Evolutionary conservation across 1,140 invertebrate genomes (phyloP).

Genomic region (Bombus sibiricus): DNA sequence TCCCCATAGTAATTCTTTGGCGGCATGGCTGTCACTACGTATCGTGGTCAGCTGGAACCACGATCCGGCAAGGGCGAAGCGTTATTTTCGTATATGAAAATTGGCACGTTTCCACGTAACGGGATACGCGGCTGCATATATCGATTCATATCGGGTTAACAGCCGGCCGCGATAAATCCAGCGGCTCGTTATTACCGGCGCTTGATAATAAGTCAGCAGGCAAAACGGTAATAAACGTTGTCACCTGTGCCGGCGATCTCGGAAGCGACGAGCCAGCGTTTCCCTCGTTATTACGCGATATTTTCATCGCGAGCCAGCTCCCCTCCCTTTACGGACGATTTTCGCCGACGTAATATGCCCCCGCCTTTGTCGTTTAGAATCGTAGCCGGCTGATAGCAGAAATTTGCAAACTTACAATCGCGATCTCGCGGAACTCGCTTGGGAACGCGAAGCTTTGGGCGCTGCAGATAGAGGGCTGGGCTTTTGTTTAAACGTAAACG

Average conservation of each 20-base stretch:
- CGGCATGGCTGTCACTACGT: background rate
- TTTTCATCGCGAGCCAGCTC: conserved; percentile 12
- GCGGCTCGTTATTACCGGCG: conserved; percentile 32
- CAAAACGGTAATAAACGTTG: conserved; percentile 49
- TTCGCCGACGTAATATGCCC: background rate
- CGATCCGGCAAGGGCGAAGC: background rate
- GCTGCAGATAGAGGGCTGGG: too few species aligned
- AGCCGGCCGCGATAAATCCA: conserved; percentile 45
- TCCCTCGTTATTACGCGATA: conserved; percentile 37
- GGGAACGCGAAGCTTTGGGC: too few species aligned
- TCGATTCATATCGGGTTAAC: conserved; percentile 51
- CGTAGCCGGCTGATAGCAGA: background rate
- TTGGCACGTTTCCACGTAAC: conserved; percentile 34
- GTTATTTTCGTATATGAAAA: conserved; percentile 35
- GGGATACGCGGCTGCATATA: conserved; percentile 3
- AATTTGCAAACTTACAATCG: background rate
- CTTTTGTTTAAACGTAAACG: too few species aligned
- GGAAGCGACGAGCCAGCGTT: conserved; percentile 24
- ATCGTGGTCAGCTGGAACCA: conserved; percentile 4
- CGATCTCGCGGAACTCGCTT: background rate
- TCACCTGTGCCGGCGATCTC: conserved; percentile 22
- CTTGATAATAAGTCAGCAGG: conserved; percentile 39
- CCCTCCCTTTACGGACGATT: too few species aligned
- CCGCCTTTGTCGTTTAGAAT: too few species aligned
- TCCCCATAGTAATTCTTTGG: background rate